Evolutionary conservation across 2,888 invertebrate species (phyloP).

Genomic region (Agrotis exclamationis): DNA sequence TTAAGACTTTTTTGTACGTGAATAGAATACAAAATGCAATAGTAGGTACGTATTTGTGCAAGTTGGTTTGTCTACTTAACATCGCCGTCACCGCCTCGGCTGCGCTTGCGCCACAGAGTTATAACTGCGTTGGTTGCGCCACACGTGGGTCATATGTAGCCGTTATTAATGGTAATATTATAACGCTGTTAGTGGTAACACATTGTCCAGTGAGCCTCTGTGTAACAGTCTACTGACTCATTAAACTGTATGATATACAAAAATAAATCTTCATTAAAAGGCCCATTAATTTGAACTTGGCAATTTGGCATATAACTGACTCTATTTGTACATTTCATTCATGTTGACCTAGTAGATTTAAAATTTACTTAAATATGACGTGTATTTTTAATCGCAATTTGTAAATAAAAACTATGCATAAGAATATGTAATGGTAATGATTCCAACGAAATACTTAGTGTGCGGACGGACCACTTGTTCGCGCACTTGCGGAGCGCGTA

Average conservation of each 20-base stretch:
- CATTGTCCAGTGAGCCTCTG: slow-evolving; percentile 32
- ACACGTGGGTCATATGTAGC: slow-evolving; percentile 68
- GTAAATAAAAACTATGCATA: too few species aligned
- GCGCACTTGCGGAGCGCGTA: too few species aligned
- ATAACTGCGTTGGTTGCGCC: slow-evolving; percentile 75
- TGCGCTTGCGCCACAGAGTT: slow-evolving; percentile 71
- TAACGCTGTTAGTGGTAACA: slow-evolving; percentile 59
- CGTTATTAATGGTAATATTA: slow-evolving; percentile 71
- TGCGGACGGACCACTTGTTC: too few species aligned
- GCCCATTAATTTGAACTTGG: too few species aligned
- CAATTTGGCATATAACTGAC: too few species aligned
- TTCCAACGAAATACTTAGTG: too few species aligned
- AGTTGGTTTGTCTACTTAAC: slow-evolving; percentile 60
- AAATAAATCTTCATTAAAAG: slow-evolving; percentile 2
- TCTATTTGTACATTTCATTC: not conserved
- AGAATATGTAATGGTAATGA: too few species aligned
- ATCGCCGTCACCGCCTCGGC: slow-evolving; percentile 61
- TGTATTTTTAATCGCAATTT: too few species aligned
- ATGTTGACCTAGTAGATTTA: too few species aligned
- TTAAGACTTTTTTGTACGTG: slow-evolving; percentile 30
- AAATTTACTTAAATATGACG: too few species aligned
- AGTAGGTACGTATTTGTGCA: slow-evolving; percentile 47
- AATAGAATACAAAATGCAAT: slow-evolving; percentile 52
- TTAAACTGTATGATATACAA: slow-evolving; percentile 27
- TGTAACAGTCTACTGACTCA: slow-evolving; percentile 38